Evolutionary conservation across 30 jellyfish, hydroid and myxozoan species (phyloP).

Genomic region (Hydractinia echinata): DNA sequence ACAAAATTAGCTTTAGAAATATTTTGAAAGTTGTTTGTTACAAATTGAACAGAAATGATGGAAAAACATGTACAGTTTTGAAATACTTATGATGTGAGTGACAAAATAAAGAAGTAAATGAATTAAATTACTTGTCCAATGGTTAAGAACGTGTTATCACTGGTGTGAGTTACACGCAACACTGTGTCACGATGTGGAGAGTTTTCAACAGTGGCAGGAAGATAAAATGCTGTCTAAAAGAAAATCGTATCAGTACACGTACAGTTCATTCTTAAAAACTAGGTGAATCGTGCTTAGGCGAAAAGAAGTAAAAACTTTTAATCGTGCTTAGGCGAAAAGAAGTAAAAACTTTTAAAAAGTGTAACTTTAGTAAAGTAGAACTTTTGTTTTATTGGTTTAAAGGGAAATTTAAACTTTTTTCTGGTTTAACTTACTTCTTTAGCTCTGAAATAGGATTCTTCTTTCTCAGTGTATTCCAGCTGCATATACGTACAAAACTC

Average conservation of each 20-base stretch:
- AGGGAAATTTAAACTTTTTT: background rate
- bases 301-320: background rate
- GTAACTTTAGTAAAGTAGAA: background rate
- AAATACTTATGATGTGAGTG: no score
- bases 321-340: background rate
- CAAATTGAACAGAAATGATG: no score
- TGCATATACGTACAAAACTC: slow-evolving; percentile 95
- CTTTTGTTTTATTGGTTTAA: background rate
- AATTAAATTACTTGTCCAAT: slow-evolving; percentile 66
- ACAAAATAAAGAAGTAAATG: no score
- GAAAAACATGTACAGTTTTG: no score
- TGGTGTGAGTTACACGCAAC: slow-evolving; percentile 64
- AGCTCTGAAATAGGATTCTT: slow-evolving; percentile 68
- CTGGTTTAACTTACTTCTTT: slow-evolving; percentile 50
- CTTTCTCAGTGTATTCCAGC: slow-evolving; percentile 82
- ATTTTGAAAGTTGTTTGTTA: no score
- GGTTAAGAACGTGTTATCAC: slow-evolving; percentile 65
- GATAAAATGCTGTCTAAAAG: slow-evolving; percentile 69
- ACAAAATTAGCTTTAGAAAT: no score
- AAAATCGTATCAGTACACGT: background rate
- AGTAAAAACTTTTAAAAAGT: background rate
- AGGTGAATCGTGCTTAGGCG: background rate
- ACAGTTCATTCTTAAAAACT: background rate
- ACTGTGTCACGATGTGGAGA: slow-evolving; percentile 90
- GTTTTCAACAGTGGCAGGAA: slow-evolving; percentile 66